Conservation (phyloP, 2,797 vertebrate species). For the Cyclura pinguis region DNA sequence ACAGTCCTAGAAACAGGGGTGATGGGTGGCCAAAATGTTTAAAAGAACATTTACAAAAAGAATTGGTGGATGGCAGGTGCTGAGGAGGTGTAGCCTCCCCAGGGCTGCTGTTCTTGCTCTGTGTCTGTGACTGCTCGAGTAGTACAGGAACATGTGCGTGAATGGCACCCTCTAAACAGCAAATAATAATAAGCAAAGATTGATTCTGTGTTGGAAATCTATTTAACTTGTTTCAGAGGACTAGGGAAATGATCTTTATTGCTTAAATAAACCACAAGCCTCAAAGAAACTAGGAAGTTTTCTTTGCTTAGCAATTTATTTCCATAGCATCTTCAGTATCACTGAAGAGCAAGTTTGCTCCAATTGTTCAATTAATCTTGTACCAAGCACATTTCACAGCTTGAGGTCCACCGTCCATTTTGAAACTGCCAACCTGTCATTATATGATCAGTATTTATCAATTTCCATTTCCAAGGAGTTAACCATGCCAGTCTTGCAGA, state of each 20-base stretch:
- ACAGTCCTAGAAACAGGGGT: no score
- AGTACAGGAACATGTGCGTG: background rate
- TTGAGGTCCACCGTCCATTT: slow-evolving; percentile 44
- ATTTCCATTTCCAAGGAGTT: background rate
- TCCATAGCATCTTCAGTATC: slow-evolving; percentile 17
- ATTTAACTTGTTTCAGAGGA: slow-evolving; percentile 51
- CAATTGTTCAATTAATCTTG: slow-evolving; percentile 38
- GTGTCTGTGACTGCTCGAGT: no score
- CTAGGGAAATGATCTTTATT: slow-evolving; percentile 53
- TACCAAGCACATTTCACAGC: slow-evolving; percentile 48
- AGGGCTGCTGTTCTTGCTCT: no score
- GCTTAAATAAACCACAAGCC: slow-evolving; percentile 53
- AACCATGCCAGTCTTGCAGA: no score
- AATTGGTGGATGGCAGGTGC: no score
- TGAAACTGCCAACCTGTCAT: slow-evolving; percentile 3
- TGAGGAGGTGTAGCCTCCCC: no score
- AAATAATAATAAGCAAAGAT: background rate
- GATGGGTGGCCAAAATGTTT: no score
- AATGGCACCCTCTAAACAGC: background rate
- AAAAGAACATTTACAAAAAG: no score
- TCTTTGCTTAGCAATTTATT: slow-evolving; percentile 49
- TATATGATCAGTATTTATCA: slow-evolving; percentile 22
- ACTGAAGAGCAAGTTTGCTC: slow-evolving; percentile 46
- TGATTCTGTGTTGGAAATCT: background rate
- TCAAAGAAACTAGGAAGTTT: slow-evolving; percentile 51